A percentile compares a stretch with the other conserved stretches of the same genome.
phyloP scores from a whole-genome alignment of 2,113 vertebrate species.

The Scartelaos histophorus region DNA sequence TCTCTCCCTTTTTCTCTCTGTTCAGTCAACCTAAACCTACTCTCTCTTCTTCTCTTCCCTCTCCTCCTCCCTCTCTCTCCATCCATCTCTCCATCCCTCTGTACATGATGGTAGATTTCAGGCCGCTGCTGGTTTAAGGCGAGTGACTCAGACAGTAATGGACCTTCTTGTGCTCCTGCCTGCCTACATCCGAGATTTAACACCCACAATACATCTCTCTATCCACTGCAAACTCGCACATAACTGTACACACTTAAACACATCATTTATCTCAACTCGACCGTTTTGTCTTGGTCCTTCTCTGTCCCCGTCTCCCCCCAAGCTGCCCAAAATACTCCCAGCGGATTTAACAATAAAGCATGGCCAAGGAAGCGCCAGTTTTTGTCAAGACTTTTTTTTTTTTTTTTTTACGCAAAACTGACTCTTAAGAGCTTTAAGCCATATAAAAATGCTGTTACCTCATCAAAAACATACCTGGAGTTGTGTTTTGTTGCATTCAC shows the following conservation, averaged over 20 bases:
- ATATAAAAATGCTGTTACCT: too few relatives aligned
- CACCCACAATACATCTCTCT: slow-evolving; percentile 61
- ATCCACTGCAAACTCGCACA: slow-evolving; percentile 46
- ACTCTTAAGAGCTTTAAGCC: too few relatives aligned
- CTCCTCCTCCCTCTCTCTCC: not conserved
- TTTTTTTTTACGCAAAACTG: too few relatives aligned
- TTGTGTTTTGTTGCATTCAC: too few relatives aligned
- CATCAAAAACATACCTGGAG: too few relatives aligned
- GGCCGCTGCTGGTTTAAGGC: slow-evolving; percentile 58
- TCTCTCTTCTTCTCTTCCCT: slow-evolving; percentile 9
- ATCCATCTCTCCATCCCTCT: slow-evolving; percentile 10
- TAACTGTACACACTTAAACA: slow-evolving; percentile 37
- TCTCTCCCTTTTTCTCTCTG: not conserved
- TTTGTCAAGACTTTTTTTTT: too few relatives aligned
- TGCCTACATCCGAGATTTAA: slow-evolving; percentile 62
- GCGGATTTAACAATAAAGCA: slow-evolving; percentile 10
- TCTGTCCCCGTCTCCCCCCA: slow-evolving; percentile 10
- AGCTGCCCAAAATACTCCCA: slow-evolving; percentile 1
- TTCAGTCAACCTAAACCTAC: too few relatives aligned
- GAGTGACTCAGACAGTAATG: slow-evolving; percentile 60
- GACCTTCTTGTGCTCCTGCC: slow-evolving; percentile 60
- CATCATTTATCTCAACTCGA: slow-evolving; percentile 47
- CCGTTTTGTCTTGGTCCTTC: slow-evolving; percentile 29
- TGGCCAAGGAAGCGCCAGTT: too few relatives aligned
- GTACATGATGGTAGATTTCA: slow-evolving; percentile 42